Conservation (phyloP, 2,113 vertebrate genomes). For the Micronisus gabar region DNA sequence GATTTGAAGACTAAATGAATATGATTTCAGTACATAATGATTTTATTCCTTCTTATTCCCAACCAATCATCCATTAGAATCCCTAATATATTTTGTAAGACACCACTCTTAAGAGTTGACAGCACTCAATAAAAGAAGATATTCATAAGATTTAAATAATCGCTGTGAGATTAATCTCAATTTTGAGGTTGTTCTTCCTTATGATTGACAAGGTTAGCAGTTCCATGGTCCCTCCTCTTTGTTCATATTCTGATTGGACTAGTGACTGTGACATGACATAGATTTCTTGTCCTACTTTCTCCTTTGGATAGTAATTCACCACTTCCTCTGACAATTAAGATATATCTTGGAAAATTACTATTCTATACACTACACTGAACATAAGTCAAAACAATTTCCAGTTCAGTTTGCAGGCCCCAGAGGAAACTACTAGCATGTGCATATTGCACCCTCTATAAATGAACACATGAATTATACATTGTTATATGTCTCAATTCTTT, state of each 20-base stretch:
- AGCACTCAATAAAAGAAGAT: neutral
- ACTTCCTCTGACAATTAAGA: slow-evolving; percentile 26
- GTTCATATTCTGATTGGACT: neutral
- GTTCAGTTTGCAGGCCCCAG: neutral
- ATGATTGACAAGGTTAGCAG: neutral
- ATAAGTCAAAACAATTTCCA: slow-evolving; percentile 49
- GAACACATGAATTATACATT: slow-evolving; percentile 49
- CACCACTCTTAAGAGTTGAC: neutral
- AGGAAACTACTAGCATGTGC: slow-evolving; percentile 38
- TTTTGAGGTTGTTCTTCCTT: neutral
- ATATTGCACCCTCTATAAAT: slow-evolving; percentile 25
- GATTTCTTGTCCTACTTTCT: slow-evolving; percentile 22
- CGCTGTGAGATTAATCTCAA: neutral
- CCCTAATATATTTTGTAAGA: neutral
- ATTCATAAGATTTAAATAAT: neutral
- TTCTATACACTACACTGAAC: slow-evolving; percentile 34
- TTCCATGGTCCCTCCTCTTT: neutral
- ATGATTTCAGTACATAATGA: neutral
- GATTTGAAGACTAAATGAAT: neutral
- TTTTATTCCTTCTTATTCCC: neutral
- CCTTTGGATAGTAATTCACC: neutral
- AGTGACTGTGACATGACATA: neutral
- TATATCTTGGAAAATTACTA: slow-evolving; percentile 17
- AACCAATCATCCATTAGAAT: neutral
- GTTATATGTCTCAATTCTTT: neutral